Percentiles rank a stretch among this genome's conserved stretches.
Conservation (phyloP, 1,140 invertebrate genomes). For the Brachionus plicatilis region DNA sequence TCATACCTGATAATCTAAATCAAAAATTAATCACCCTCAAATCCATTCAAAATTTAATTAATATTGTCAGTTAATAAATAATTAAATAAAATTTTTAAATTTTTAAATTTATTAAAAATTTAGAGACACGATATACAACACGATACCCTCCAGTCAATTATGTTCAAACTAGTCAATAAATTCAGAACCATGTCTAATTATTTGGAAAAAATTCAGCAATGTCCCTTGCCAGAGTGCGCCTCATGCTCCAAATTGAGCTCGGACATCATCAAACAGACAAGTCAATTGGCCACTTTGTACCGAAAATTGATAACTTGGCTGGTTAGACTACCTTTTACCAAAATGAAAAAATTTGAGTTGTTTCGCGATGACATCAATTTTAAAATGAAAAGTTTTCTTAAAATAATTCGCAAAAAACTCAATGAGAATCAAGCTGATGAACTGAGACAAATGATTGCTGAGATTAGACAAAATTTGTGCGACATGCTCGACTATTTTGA, state of each 20-base stretch:
- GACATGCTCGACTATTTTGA: slow-evolving; percentile 1
- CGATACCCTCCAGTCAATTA: not conserved
- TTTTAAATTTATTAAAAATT: not conserved
- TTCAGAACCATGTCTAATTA: not conserved
- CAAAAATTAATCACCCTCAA: not conserved
- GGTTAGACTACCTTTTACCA: not conserved
- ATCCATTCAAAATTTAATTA: not conserved
- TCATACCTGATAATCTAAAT: not conserved
- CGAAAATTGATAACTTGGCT: slow-evolving; percentile 25
- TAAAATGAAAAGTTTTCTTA: not conserved
- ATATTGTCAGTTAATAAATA: not conserved
- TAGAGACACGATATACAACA: slow-evolving; percentile 15
- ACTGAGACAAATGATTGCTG: not conserved
- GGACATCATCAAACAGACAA: slow-evolving; percentile 1
- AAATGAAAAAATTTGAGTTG: not conserved
- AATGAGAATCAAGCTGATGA: slow-evolving; percentile 17
- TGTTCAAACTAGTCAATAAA: not conserved
- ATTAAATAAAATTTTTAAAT: not conserved
- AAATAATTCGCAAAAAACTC: slow-evolving; percentile 7
- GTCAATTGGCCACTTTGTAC: not conserved
- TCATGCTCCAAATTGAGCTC: not conserved
- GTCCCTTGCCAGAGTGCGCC: not conserved
- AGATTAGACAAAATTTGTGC: not conserved
- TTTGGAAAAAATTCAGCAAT: slow-evolving; percentile 11
- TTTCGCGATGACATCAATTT: slow-evolving; percentile 24